Percentiles rank a stretch among this genome's conserved stretches.
phyloP scores from a whole-genome alignment of 2,888 invertebrate species.

The Phanerotoma sp. region DNA sequence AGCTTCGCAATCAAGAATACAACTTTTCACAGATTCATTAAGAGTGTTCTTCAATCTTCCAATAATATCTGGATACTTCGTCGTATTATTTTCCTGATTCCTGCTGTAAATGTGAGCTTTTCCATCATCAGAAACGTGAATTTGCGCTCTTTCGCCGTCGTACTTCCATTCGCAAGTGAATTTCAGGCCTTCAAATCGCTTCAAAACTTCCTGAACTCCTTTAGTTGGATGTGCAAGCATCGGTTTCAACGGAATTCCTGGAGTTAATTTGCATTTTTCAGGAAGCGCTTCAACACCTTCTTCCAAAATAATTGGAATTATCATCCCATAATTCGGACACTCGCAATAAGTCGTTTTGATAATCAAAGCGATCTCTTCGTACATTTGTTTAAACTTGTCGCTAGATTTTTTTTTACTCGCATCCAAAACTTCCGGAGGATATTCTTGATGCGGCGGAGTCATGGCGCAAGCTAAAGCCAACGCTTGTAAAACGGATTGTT shows the following conservation, averaged over 20 bases:
- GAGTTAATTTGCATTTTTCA: conserved; percentile 79
- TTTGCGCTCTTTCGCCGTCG: conserved; percentile 98
- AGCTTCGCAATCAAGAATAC: conserved; percentile 94
- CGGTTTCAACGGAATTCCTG: conserved; percentile 93
- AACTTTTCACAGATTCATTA: conserved; percentile 67
- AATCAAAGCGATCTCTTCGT: conserved; percentile 73
- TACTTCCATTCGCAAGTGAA: conserved; percentile 99
- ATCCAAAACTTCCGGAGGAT: conserved; percentile 66
- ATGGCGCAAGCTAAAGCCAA: conserved; percentile 81
- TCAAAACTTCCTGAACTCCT: conserved; percentile 86
- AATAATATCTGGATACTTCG: conserved; percentile 95
- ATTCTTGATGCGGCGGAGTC: conserved; percentile 73
- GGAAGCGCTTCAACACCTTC: conserved; percentile 77
- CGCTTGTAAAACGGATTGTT: conserved; percentile 89
- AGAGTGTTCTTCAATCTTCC: conserved; percentile 66
- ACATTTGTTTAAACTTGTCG: conserved; percentile 72
- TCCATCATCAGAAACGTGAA: conserved; percentile 71
- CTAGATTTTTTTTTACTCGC: conserved; percentile 64
- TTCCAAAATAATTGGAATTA: conserved; percentile 76
- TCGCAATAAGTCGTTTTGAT: conserved; percentile 95
- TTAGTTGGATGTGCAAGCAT: conserved; percentile 99
- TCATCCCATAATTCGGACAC: conserved; percentile 90
- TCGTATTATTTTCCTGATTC: conserved; percentile 93
- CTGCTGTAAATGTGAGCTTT: conserved; percentile 85
- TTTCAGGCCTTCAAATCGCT: conserved; percentile 73